Evolutionary conservation across 2,888 invertebrate genomes (phyloP), one percentile per base, ranked within the genome.

Genomic region (Cetonia aurata): DNA sequence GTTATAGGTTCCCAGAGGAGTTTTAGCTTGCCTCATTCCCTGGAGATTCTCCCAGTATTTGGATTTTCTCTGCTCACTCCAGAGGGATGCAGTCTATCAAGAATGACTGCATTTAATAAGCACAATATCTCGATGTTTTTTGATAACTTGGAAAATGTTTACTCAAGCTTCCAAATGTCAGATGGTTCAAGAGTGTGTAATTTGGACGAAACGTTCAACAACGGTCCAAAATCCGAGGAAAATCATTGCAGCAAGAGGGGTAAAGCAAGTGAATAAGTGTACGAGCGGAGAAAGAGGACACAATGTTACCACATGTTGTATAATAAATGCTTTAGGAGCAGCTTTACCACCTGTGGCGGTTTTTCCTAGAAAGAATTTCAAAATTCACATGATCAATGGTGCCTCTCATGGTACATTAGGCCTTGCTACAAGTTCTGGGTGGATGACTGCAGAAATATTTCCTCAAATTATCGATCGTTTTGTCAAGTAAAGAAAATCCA

Each of bases 321-420:
- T 79, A 13, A 71, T 83, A 10, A 74, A 73, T 66, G 82, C 83
- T 1, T 71, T 72, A 71, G 80, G 81, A 46, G 71, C 71, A 13
- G 57, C 68, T 9, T 71, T 82, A 52, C 81, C 80, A 15, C 81
- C 83, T n/a, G 79, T 73, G 6, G 77, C 81, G 75, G 74, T 83
- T 3, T 83, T 83, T 69, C 80, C 81, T 0, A 75, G 82, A 0
- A 62, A 48, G 8, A 9, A 48, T 10, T 62, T 62, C 12, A 62
- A 42, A n/a, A n/a, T 1, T 3, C 13, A 48, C 25, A 81, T 81
- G 80, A 70, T 81, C 12, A 75, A 75, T 69, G 80, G 79, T 71
- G 82, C 81, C 56, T 82, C 81, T 67, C 69, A 78, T 59, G 81
- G 81, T 42, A 79, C 80, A 48, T 73, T 82, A 59, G 82, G 81